Evolutionary conservation across 2,888 invertebrate genomes (phyloP).

Genomic region (Osedax fenrisi): DNA sequence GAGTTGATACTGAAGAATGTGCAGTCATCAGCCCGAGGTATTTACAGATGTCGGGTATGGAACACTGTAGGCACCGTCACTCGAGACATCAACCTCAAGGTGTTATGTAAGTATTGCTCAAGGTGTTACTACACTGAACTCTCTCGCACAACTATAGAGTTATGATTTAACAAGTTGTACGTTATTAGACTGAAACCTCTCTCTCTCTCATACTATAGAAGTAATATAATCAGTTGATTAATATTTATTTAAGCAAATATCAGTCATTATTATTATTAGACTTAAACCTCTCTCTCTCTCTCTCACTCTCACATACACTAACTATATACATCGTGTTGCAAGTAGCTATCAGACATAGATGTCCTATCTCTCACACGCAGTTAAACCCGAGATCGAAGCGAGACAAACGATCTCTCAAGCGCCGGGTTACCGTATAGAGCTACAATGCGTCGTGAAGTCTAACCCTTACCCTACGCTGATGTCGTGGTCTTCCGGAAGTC

Average conservation of each 20-base stretch:
- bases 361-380: constrained; percentile 31
- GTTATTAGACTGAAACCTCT: too few relatives aligned
- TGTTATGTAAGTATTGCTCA: constrained; percentile 29
- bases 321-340: too few relatives aligned
- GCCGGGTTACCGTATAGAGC: constrained; percentile 35
- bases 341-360: too few relatives aligned
- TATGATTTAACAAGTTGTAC: neutral
- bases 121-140: neutral
- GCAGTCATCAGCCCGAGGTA: constrained; percentile 17
- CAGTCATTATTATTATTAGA: too few relatives aligned
- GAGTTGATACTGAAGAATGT: constrained; percentile 17
- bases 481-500: constrained; percentile 30
- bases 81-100: constrained; percentile 26
- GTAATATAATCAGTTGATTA: too few relatives aligned
- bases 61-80: constrained; percentile 26
- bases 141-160: neutral
- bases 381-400: constrained; percentile 31
- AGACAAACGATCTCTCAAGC: constrained; percentile 29
- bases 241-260: too few relatives aligned
- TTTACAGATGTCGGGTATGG: constrained; percentile 25
- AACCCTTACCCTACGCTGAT: constrained; percentile 34
- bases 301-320: too few relatives aligned
- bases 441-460: constrained; percentile 36
- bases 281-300: too few relatives aligned
- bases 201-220: too few relatives aligned